Evolutionary conservation across 1,140 invertebrate species (phyloP), one percentile per base, ranked within the genome.

Genomic region (Zaprionus nigranus): DNA sequence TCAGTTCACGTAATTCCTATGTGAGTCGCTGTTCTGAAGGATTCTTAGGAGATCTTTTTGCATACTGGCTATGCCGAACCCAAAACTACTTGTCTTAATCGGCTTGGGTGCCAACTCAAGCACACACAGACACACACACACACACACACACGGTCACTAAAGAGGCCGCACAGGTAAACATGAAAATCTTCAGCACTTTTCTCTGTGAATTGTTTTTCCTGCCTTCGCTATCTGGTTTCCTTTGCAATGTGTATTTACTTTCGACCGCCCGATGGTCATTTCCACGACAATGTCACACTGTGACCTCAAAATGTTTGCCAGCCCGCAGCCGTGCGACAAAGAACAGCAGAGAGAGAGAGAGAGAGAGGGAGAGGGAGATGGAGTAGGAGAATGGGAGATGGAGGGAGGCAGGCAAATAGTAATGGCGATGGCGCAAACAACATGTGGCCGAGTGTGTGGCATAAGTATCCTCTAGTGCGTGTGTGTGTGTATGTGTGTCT

Each of bases 241-340:
- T 20, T 26, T 61, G 54, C 46, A 59, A n/a, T 22, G 59, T 26
- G 43, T 66, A 78, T 85, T 81, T 85, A 54, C 73, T 61, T 81
- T 62, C 61, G 67, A 70, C 61, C 28, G 62, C 80, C 75, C 43
- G 43, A 57, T 79, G 72, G 51, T 53, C 69, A 80, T 84, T 84
- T 85, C 54, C 78, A 82, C 69, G 77, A 65, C 74, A 87, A 86
- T 82, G 75, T 63, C 81, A 78, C 74, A 78, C 78, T 64, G 84
- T 87, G 83, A 83, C 83, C 83, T 78, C 78, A 87, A 87, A 83
- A 54, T 81, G 81, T 78, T 80, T 88, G 77, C 70, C 73, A 70
- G 59, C 51, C 28, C 34, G 58, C 56, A 67, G 22, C 26, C 17
- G 38, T n/a, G n/a, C 26, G 43, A 46, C 34, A 76, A 40, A 51